Evolutionary conservation across 1,140 invertebrate species (phyloP).

Genomic region (Ooceraea biroi): DNA sequence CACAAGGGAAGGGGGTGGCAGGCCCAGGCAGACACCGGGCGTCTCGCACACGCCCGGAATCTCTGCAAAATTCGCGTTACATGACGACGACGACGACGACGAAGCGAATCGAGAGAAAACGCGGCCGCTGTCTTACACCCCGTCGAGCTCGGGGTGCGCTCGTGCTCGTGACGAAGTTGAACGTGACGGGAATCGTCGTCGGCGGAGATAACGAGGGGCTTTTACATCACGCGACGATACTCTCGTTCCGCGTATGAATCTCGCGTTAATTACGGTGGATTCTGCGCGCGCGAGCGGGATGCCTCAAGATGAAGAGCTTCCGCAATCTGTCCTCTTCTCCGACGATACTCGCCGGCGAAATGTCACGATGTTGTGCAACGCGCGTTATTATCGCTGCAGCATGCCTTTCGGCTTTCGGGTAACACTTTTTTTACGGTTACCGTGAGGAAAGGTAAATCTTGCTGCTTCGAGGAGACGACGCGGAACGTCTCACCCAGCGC

Average conservation of each 20-base stretch:
- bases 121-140: conserved; percentile 31
- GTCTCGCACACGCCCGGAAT: conserved; percentile 4
- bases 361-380: background rate
- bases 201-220: conserved; percentile 50
- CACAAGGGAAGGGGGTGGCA: background rate
- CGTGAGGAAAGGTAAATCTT: conserved; percentile 19
- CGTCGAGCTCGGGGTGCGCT: background rate
- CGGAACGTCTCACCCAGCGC: conserved; percentile 6
- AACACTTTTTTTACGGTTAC: background rate
- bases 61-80: conserved; percentile 30
- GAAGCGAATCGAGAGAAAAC: conserved; percentile 23
- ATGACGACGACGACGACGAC: background rate
- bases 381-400: background rate
- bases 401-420: background rate
- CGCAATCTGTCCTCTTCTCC: conserved; percentile 18
- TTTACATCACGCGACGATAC: conserved; percentile 45
- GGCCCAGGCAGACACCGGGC: background rate
- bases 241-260: conserved; percentile 35
- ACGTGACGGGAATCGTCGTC: conserved; percentile 56
- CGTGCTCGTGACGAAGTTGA: conserved; percentile 30
- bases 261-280: conserved; percentile 55
- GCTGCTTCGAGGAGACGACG: conserved; percentile 10
- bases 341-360: conserved; percentile 10
- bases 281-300: background rate
- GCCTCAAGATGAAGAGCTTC: background rate